Conservation (phyloP, 2,888 invertebrate genomes). For the Cetonia aurata region DNA sequence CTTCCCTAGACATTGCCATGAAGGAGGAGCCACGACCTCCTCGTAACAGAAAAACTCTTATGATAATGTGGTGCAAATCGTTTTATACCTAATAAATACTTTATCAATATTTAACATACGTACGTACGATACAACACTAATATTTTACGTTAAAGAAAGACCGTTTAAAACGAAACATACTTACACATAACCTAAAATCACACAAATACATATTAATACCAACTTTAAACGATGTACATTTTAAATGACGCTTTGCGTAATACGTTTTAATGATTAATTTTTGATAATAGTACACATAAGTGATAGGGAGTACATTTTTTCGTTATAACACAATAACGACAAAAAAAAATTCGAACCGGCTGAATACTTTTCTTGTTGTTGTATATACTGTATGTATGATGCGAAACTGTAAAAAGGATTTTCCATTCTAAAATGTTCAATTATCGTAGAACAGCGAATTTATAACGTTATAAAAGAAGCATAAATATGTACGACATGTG, state of each 20-base stretch:
- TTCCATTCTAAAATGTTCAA: not conserved
- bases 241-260: not conserved
- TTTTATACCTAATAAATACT: conserved; percentile 55
- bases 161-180: not conserved
- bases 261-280: too few relatives aligned
- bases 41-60: conserved; percentile 56
- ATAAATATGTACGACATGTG: not conserved
- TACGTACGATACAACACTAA: conserved; percentile 1
- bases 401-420: too few relatives aligned
- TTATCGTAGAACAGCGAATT: conserved; percentile 47
- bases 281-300: too few relatives aligned
- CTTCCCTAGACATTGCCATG: conserved; percentile 23
- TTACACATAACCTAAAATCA: not conserved
- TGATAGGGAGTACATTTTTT: too few relatives aligned
- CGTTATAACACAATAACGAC: too few relatives aligned
- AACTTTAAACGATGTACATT: not conserved
- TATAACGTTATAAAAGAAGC: conserved; percentile 11
- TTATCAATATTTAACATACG: not conserved
- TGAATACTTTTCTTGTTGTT: too few relatives aligned
- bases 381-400: too few relatives aligned
- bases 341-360: too few relatives aligned
- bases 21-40: conserved; percentile 3
- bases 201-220: not conserved
- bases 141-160: conserved; percentile 41
- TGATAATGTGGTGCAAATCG: conserved; percentile 64